Evolutionary conservation across 2,888 invertebrate genomes (phyloP), one percentile per base, ranked within the genome.

Genomic region (Hemistola chrysoprasaria): DNA sequence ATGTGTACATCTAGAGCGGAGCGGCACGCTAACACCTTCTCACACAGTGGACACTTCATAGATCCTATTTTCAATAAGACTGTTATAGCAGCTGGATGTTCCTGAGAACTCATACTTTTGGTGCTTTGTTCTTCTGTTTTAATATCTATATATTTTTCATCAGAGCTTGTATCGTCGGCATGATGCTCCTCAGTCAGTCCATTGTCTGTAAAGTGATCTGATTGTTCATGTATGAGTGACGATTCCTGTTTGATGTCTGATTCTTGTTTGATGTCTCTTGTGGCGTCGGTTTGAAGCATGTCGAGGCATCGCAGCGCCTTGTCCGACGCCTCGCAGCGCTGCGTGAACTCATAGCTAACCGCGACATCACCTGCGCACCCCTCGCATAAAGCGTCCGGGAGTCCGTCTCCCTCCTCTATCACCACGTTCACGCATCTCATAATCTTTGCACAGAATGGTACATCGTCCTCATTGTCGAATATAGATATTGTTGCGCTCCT

Each of bases 291-390:
- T 11, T 42, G 47, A 8, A 47, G 38, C 8, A 65, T 41, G 39
- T 58, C 62, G 21, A 71, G 46, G 26, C 67, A 66, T 11, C 79
- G 78, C 23, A 89, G 61, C 0, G 71, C 65, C 22, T 63, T 68
- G 47, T 86, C 82, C 0, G 86, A 74, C 0, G 78, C 69, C 47
- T 81, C 78, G 43, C 83, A 85, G 52, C 78, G 79, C 23, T 59
- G 61, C 0, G 81, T 69, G 54, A 88, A 88, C 20, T 75, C 65
- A 41, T 78, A 82, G 1, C 76, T 58, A 0, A 72, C 46, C 0
- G 61, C 46, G 1, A 89, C 68, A 31, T 86, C 83, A 1, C 50
- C 48, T 1, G 69, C 65, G 53, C 88, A 89, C n/a, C 34, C 54
- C 1, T 40, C 54, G 35, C 88, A 89, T 22, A 89, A 74, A 22